Evolutionary conservation across 2,797 vertebrate species (phyloP).

Genomic region (Enteromius treurensis): DNA sequence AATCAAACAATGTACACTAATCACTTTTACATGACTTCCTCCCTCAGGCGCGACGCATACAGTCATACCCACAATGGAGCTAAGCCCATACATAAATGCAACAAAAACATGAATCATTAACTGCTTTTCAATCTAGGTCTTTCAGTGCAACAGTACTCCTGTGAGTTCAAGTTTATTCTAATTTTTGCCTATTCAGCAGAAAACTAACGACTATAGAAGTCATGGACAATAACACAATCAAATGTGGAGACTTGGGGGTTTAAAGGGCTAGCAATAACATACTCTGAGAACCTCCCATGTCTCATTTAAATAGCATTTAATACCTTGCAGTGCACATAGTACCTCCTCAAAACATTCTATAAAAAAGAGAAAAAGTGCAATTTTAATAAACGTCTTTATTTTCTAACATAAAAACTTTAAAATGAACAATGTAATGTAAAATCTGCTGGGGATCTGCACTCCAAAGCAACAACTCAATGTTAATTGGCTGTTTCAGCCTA

Average conservation of each 20-base stretch:
- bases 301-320: constrained; percentile 52
- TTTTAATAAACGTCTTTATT: background rate
- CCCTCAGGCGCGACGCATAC: constrained; percentile 19
- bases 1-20: constrained; percentile 27
- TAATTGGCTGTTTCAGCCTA: constrained; percentile 31
- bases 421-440: background rate
- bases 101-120: constrained; percentile 38
- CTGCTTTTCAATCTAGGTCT: constrained; percentile 14
- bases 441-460: background rate
- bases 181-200: constrained; percentile 59
- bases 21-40: constrained; percentile 1
- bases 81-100: constrained; percentile 34
- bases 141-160: constrained; percentile 33
- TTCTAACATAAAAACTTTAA: background rate
- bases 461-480: constrained; percentile 35
- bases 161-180: constrained; percentile 49
- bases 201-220: constrained; percentile 52
- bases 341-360: constrained; percentile 14
- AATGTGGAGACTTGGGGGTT: constrained; percentile 56
- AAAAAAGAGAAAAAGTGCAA: background rate
- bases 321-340: constrained; percentile 40
- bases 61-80: background rate
- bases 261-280: constrained; percentile 28
- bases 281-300: background rate
- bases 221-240: constrained; percentile 55